Evolutionary conservation across 1,140 invertebrate genomes (phyloP), one percentile per base, ranked within the genome.

Genomic region (Mya arenaria): DNA sequence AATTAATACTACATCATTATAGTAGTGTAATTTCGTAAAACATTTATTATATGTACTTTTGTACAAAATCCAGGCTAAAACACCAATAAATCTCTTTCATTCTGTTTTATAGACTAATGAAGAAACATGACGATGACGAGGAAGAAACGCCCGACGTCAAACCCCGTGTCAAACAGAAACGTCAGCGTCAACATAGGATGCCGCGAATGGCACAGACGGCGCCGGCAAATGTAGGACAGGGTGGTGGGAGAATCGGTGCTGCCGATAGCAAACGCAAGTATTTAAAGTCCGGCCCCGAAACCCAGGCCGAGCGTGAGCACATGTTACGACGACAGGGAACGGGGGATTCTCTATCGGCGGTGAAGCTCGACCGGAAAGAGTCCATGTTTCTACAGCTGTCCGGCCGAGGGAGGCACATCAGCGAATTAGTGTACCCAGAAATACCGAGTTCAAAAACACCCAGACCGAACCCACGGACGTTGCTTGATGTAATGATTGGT

Each of bases 401-500:
- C 15, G 77, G 77, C 15, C 41, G 56, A 25, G 77, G 77, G 6
- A 58, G 44, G 34, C 23, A 56, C 25, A 60, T 63, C 34, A 32
- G 48, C 19, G 28, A 28, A 1, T 28, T 34, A 4, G 41, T 62
- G 13, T 41, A 41, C 15, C 37, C 36, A 25, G 73, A 75, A 30
- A 32, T 75, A 52, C 48, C 2, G 48, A 52, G 17, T 52, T n/a
- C 4, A 52, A 34, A 34, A 36, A 34, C 36, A 39, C 77, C 77
- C 5, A 68, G 34, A 32, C 77, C 77, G 1, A 80, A 68, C 23
- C 41, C 77, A 0, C 66, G 68, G 36, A 62, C 77, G 34, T 32
- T 80, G 39, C 19, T 80, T 6, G 77, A 80, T 19, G 77, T 80
- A 19, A 80, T 80, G 77, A 65, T 80, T 15, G 77, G 77, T n/a